Percentiles rank a stretch among this genome's conserved stretches.
Conservation (phyloP, 2,113 vertebrate genomes). For the Chauna torquata region DNA sequence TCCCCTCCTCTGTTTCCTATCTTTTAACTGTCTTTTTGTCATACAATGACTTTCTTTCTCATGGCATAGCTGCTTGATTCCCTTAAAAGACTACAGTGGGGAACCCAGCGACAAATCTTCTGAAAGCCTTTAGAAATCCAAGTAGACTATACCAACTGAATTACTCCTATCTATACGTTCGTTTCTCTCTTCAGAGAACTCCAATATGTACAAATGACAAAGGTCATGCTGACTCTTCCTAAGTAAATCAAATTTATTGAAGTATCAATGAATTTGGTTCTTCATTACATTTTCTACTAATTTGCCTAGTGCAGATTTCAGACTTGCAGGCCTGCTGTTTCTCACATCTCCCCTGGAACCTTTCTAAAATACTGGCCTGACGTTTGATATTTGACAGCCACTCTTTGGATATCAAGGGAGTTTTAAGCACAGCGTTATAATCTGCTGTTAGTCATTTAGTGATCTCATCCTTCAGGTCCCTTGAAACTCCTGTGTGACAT, state of each 20-base stretch:
- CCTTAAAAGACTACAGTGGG: not conserved
- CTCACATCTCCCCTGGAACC: not conserved
- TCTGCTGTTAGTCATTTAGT: not conserved
- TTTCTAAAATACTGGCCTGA: not conserved
- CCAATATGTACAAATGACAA: not conserved
- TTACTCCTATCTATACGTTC: not conserved
- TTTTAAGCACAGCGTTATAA: not conserved
- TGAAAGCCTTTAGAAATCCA: not conserved
- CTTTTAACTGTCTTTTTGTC: not conserved
- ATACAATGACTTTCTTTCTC: not conserved
- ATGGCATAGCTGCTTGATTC: not conserved
- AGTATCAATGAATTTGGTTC: not conserved
- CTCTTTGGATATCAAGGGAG: not conserved
- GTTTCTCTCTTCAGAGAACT: not conserved
- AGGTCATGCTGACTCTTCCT: not conserved
- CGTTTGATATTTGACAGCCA: not conserved
- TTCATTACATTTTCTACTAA: not conserved
- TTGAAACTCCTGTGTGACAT: not conserved
- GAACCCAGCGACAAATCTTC: not conserved
- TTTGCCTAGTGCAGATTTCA: not conserved
- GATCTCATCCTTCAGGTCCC: not conserved
- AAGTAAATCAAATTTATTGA: conserved; percentile 12
- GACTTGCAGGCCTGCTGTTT: not conserved
- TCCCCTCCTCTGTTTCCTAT: not conserved
- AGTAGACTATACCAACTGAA: not conserved